Percentiles rank a stretch among this genome's conserved stretches.
phyloP scores from a whole-genome alignment of 2,797 vertebrate genomes.

The Sibirionetta formosa region DNA sequence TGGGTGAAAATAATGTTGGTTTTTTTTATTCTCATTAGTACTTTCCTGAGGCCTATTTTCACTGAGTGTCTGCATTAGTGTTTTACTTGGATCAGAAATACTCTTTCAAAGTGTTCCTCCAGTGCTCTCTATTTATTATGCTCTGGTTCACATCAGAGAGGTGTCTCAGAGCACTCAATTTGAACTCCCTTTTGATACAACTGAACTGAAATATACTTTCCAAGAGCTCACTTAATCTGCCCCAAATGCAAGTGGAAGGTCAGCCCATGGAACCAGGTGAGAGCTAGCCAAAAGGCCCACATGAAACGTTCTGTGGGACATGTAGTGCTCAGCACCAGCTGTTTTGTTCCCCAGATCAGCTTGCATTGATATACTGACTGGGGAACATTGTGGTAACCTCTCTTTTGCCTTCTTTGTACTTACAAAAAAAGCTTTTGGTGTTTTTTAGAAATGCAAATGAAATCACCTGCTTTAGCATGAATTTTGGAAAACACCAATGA shows the following conservation, averaged over 20 bases:
- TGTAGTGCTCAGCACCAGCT: fast-evolving
- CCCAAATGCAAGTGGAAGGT: fast-evolving
- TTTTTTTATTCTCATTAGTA: constrained; percentile 12
- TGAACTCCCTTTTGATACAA: neutral
- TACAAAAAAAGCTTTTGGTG: neutral
- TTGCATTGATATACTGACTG: fast-evolving
- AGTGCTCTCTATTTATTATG: neutral
- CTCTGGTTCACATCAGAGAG: neutral
- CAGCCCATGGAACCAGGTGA: neutral
- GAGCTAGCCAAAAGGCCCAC: neutral
- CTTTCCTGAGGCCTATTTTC: neutral
- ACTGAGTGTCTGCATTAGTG: neutral
- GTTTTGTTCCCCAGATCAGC: neutral
- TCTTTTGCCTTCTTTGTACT: neutral
- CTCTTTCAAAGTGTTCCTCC: neutral
- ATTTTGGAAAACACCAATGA: neutral
- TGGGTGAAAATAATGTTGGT: neutral
- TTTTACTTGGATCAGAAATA: neutral
- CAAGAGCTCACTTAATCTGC: neutral
- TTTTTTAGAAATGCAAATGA: neutral
- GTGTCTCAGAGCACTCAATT: neutral
- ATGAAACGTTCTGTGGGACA: fast-evolving
- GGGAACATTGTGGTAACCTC: fast-evolving
- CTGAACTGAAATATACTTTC: neutral
- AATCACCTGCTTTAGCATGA: neutral